These are phyloP conservation scores for Polydrusus tereticollis DNA, from an alignment of 2,888 invertebrate genomes.

Conservation along the genomic window DNA sequence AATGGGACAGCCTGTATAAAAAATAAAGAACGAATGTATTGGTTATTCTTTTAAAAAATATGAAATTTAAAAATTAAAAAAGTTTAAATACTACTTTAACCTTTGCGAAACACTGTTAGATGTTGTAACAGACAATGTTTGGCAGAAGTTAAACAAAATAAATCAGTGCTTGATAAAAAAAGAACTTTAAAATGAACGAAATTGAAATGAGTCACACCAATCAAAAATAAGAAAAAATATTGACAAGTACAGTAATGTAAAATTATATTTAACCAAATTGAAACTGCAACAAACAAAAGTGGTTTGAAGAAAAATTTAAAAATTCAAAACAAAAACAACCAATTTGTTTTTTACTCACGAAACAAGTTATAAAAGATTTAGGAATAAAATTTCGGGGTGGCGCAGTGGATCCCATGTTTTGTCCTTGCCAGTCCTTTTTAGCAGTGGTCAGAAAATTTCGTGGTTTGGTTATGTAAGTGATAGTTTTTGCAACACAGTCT, in stretches of 20 bases:
- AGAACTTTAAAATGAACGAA: slow-evolving; percentile 58
- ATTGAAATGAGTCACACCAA: slow-evolving; percentile 50
- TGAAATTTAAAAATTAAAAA: slow-evolving; percentile 37
- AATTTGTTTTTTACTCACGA: slow-evolving; percentile 43
- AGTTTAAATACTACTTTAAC: slow-evolving; percentile 22
- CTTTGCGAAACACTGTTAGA: slow-evolving; percentile 23
- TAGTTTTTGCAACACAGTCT: slow-evolving; percentile 39
- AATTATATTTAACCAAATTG: slow-evolving; percentile 33
- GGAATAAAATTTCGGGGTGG: slow-evolving; percentile 22
- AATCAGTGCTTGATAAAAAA: slow-evolving; percentile 65
- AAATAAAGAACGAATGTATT: not conserved
- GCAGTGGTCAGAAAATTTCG: slow-evolving; percentile 34
- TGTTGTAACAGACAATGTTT: slow-evolving; percentile 19
- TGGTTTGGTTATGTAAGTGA: slow-evolving; percentile 21
- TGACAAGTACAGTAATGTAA: slow-evolving; percentile 37
- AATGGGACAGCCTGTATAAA: no score
- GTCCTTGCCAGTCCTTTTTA: slow-evolving; percentile 38
- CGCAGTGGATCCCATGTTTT: slow-evolving; percentile 51
- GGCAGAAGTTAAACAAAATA: slow-evolving; percentile 46
- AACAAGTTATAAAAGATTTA: slow-evolving; percentile 15
- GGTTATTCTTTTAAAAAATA: slow-evolving; percentile 33
- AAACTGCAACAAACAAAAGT: slow-evolving; percentile 34
- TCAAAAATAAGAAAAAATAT: slow-evolving; percentile 31
- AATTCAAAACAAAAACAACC: slow-evolving; percentile 45
- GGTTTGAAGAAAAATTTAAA: slow-evolving; percentile 37